Conservation (phyloP, 2,797 vertebrate genomes). For the Leuciscus waleckii region DNA sequence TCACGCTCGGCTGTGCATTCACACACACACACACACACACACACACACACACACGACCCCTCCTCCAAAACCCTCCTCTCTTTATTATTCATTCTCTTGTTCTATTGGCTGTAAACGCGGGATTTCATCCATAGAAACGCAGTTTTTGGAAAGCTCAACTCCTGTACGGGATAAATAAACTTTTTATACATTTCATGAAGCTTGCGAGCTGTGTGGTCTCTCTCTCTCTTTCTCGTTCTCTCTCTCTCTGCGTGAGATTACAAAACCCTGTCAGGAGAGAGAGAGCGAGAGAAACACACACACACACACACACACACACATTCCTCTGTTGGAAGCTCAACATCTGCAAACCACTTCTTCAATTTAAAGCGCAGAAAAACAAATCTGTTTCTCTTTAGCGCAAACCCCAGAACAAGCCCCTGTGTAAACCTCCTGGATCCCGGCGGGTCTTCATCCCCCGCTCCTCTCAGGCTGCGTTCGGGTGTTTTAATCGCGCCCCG, state of each 20-base stretch:
- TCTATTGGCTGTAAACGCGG: constrained; percentile 75
- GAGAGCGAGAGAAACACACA: constrained; percentile 7
- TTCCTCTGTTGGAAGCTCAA: constrained; percentile 70
- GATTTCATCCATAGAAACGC: constrained; percentile 66
- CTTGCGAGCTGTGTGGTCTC: constrained; percentile 71
- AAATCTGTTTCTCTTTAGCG: constrained; percentile 68
- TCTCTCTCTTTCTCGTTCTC: neutral
- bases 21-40: constrained; percentile 48
- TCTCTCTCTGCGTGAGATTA: constrained; percentile 49
- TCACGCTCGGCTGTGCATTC: constrained; percentile 78
- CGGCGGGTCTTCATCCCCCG: constrained; percentile 50
- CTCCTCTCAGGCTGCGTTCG: constrained; percentile 61
- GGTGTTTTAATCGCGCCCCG: constrained; percentile 74
- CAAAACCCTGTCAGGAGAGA: constrained; percentile 56
- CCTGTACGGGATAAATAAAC: constrained; percentile 67
- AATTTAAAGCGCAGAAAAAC: constrained; percentile 64
- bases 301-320: constrained; percentile 62
- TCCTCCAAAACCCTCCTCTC: constrained; percentile 59
- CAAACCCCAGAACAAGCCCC: constrained; percentile 54
- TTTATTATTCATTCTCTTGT: constrained; percentile 70
- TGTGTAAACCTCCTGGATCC: constrained; percentile 61
- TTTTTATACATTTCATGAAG: constrained; percentile 70
- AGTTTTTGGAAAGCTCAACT: constrained; percentile 61
- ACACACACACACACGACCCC: constrained; percentile 16
- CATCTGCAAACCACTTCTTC: constrained; percentile 70